A percentile compares a stretch with the other conserved stretches of the same genome.
Conservation (phyloP, 2,113 vertebrate species). For the Lagopus leucura region DNA sequence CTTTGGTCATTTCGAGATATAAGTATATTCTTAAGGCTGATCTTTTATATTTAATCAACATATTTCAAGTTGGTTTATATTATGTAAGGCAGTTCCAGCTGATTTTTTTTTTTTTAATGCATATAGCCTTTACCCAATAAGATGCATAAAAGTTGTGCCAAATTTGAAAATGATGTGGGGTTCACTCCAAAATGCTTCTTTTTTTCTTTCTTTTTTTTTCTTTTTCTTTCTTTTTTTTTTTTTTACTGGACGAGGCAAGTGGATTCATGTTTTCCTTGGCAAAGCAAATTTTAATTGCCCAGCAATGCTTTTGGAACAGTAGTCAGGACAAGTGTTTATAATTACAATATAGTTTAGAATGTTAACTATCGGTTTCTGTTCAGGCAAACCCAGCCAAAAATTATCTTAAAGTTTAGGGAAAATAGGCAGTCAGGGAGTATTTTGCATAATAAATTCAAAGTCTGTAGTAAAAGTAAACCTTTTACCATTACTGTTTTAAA, state of each 20-base stretch:
- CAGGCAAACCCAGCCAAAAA: constrained; percentile 29
- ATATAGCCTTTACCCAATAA: background rate
- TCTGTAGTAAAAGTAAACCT: constrained; percentile 14
- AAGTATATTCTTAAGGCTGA: background rate
- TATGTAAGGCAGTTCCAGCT: background rate
- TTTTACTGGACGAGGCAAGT: background rate
- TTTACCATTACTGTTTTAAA: background rate
- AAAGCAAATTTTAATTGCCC: constrained; percentile 48
- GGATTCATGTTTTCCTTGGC: constrained; percentile 46
- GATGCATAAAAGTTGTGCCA: background rate
- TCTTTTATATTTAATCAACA: background rate
- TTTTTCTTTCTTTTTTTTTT: background rate
- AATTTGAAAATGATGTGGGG: background rate
- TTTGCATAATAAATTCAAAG: constrained; percentile 36
- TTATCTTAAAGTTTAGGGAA: background rate
- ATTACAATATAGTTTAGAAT: constrained; percentile 48
- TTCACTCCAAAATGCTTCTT: background rate
- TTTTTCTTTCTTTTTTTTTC: background rate
- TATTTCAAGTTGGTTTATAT: background rate
- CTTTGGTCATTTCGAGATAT: background rate
- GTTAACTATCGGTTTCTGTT: constrained; percentile 22
- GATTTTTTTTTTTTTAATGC: background rate
- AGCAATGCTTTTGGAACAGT: constrained; percentile 25
- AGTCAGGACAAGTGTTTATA: constrained; percentile 43
- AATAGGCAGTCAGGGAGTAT: background rate